phyloP scores from a whole-genome alignment of 2,888 invertebrate genomes.

The Spilosoma lubricipeda region DNA sequence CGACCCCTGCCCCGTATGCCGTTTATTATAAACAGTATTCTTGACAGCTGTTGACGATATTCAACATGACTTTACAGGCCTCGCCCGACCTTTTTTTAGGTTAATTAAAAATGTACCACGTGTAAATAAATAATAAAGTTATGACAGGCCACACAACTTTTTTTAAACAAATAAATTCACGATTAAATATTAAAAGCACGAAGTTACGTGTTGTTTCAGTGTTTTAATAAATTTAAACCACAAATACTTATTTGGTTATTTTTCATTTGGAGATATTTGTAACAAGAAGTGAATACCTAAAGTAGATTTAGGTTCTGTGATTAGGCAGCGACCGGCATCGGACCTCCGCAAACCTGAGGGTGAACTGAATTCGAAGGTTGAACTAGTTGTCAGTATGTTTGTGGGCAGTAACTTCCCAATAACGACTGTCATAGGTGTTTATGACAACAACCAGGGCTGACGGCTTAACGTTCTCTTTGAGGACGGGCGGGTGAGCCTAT shows the following conservation, averaged over 20 bases:
- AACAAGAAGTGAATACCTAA: too few species aligned
- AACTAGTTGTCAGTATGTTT: too few species aligned
- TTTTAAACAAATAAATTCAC: conserved; percentile 40
- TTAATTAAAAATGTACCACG: conserved; percentile 45
- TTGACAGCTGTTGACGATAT: conserved; percentile 61
- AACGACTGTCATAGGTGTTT: too few species aligned
- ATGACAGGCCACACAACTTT: conserved; percentile 41
- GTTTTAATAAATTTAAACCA: conserved; percentile 27
- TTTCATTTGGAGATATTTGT: neutral
- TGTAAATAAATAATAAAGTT: conserved; percentile 51
- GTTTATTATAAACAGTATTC: conserved; percentile 56
- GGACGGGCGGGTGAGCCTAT: too few species aligned
- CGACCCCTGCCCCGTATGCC: conserved; percentile 48
- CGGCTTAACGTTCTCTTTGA: too few species aligned
- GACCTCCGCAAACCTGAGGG: too few species aligned
- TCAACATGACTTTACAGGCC: conserved; percentile 44
- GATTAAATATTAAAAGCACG: conserved; percentile 30
- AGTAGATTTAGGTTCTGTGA: too few species aligned
- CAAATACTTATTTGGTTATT: conserved; percentile 5
- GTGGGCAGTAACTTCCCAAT: too few species aligned
- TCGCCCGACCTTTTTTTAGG: conserved; percentile 37
- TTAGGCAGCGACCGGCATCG: too few species aligned
- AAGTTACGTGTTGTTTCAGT: conserved; percentile 29
- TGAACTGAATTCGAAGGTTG: too few species aligned
- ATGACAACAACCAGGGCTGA: too few species aligned